Base-by-base conservation (phyloP, 2,888 invertebrate genomes). In the Dynastes grantii region DNA sequence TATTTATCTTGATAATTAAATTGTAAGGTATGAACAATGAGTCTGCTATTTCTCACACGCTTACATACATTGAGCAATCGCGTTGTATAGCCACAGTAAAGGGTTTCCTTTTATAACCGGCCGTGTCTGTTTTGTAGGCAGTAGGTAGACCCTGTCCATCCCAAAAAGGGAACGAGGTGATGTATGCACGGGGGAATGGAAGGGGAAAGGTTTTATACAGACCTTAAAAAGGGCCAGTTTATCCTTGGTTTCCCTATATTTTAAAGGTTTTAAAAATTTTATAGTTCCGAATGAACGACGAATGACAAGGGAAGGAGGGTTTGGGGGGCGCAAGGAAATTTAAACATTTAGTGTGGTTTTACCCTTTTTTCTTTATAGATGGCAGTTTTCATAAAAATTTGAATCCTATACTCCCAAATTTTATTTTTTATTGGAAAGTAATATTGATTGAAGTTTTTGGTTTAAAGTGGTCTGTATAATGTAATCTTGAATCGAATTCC, bases 201-300 rank as follows among this genome's bases (percentile, higher is more conserved):
- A 68, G 68, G 68, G 68, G 27, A 53, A 13, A 32, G 51, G 53
- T 68, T 68, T 32, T 68, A 51, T 51, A 29, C 13, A 51, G 51
- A 51, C 45, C 67, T 68, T 51, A 51, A 68, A 68, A 68, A 68
- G n/a, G n/a, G n/a, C n/a, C n/a, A n/a, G n/a, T n/a, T n/a, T n/a
- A n/a, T n/a, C n/a, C n/a, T n/a, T n/a, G n/a, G n/a, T n/a, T n/a
- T n/a, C n/a, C n/a, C n/a, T n/a, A n/a, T n/a, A n/a, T n/a, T n/a
- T n/a, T n/a, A n/a, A n/a, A n/a, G n/a, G n/a, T n/a, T n/a, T 68
- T 51, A 51, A 68, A 68, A 68, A 68, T 49, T 68, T 68, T 68
- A 68, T 68, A 49, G 27, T 49, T 68, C 16, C 8, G 49, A 68
- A 49, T 49, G n/a, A 49, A 68, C 27, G 49, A 68, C 49, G 9